These are phyloP conservation scores for Yponomeuta evonymella DNA, from an alignment of 2,888 invertebrate genomes.

Conservation along the genomic window DNA sequence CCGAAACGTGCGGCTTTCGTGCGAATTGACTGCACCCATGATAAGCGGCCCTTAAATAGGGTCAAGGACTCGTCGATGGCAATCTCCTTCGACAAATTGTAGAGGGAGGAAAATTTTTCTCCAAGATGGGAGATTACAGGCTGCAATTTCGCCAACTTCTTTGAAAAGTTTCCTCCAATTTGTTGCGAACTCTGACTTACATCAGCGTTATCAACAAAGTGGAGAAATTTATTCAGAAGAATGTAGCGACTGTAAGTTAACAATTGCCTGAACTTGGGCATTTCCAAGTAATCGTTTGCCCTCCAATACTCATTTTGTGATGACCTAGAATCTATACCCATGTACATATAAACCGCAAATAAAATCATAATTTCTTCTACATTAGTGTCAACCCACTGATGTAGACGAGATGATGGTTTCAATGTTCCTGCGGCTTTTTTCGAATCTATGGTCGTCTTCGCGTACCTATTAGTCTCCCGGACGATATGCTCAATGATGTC, in stretches of 20 bases:
- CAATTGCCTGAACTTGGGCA: constrained; percentile 22
- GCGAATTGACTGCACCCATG: constrained; percentile 24
- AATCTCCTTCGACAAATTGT: constrained; percentile 15
- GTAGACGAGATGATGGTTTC: constrained; percentile 21
- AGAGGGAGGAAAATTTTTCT: neutral
- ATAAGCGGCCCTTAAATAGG: constrained; percentile 26
- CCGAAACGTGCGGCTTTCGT: constrained; percentile 25
- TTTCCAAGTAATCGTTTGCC: constrained; percentile 17
- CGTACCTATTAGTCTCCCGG: constrained; percentile 28
- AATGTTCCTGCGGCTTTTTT: constrained; percentile 16
- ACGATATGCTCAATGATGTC: constrained; percentile 26
- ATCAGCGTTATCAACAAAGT: constrained; percentile 23
- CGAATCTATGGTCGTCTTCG: constrained; percentile 24
- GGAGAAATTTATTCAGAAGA: constrained; percentile 25
- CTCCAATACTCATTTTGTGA: constrained; percentile 24
- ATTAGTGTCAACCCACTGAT: constrained; percentile 24
- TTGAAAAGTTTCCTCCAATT: constrained; percentile 17
- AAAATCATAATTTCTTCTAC: constrained; percentile 24
- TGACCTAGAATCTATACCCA: constrained; percentile 24
- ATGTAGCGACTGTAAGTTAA: constrained; percentile 24
- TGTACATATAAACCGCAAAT: constrained; percentile 25
- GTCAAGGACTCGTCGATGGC: constrained; percentile 28
- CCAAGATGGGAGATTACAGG: constrained; percentile 9
- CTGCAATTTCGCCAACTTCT: constrained; percentile 21
- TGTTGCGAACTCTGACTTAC: constrained; percentile 12